Base-by-base conservation (phyloP, 1,140 invertebrate species). In the Cydia pomonella region DNA sequence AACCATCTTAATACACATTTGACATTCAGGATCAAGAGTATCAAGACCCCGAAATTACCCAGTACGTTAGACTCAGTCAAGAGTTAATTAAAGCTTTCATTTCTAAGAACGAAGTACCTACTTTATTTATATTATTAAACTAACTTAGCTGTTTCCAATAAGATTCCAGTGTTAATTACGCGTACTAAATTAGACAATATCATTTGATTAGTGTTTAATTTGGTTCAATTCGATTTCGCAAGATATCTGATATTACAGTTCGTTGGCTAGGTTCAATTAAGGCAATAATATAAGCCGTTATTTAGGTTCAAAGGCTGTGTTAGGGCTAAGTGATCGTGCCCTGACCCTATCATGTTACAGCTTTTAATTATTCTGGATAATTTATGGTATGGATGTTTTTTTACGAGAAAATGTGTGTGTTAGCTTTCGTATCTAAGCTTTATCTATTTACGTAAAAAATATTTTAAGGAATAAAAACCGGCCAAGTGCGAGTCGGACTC, bases 261-360 rank as follows among this genome's bases (percentile, higher is more conserved):
- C 3, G 53, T 59, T 59, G 21, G 53, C 53, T 50, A 50, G n/a
- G 47, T n/a, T 50, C 5, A 59, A 59, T 59, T 59, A 59, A 23
- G n/a, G 21, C 53, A 23, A 23, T 59, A 23, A 18, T 18, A 1
- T 7, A 21, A 23, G 21, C n/a, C 6, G 50, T 53, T 53, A 16
- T 59, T 59, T 59, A 21, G 21, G 53, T 59, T 59, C 53, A 59
- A 59, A 59, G 53, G 53, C 50, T 21, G 13, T 12, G 41, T 2
- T 12, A 23, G 53, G 18, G 53, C 53, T 59, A 21, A 23, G 53
- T 23, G 53, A 7, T 21, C 53, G 21, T 59, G 53, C 18, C n/a
- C 16, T 53, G n/a, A n/a, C 50, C 50, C 6, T 59, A 59, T 59
- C 9, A n/a, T 23, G 53, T 59, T 59, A 23, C 21, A 59, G 21